Evolutionary conservation across 2,888 invertebrate species (phyloP), one percentile per base, ranked within the genome.

Genomic region (Apamea crenata): DNA sequence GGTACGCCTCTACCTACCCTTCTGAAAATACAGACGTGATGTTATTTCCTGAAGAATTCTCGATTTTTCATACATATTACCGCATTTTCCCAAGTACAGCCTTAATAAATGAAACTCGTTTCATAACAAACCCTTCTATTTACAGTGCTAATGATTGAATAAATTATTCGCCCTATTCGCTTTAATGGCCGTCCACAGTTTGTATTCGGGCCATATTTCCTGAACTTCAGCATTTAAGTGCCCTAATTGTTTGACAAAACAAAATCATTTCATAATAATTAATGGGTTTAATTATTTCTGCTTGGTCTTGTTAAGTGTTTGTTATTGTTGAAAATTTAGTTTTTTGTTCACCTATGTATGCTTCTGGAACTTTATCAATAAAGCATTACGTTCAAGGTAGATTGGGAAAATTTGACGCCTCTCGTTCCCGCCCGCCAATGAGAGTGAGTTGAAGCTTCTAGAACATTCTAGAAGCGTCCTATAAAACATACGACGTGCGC

Each of bases 221-320:
- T 77, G 36, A 88, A 87, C 68, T 84, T 75, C 61, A 78, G 68
- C 78, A 53, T 84, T 88, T 78, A 80, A 87, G 78, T 81, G 74
- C 61, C 74, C 25, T 65, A 73, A 87, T 80, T 87, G 84, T 85
- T 79, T 79, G 79, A 77, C 83, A 81, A 82, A 80, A 83, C 80
- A 82, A 73, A 87, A 81, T 83, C 74, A 78, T 87, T 72, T 72
- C 74, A 40, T 82, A 84, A 36, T 82, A 65, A 84, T 78, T 84
- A 79, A 88, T 80, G 74, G 63, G 29, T 77, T 70, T 75, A 75
- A 86, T 88, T 84, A 47, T 78, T 79, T 76, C 50, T 25, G 72
- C 5, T 71, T 50, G 32, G 25, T 56, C 80, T 65, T 65, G 75
- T 68, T 29, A 14, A 72, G 40, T 44, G 56, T 78, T 50, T 61